Conservation (phyloP, 2,797 vertebrate genomes). For the Carapus acus region DNA sequence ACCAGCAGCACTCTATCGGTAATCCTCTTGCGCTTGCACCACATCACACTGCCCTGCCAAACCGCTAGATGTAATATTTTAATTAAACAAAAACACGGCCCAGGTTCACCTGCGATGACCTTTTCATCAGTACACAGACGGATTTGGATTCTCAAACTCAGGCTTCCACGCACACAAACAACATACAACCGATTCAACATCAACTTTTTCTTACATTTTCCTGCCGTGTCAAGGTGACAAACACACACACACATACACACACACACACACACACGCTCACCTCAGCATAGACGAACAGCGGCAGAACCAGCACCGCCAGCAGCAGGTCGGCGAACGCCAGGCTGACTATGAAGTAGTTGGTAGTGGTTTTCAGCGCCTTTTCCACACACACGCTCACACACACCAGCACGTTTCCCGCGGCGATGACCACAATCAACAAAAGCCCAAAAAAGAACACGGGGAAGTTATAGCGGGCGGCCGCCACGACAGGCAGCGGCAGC, state of each 20-base stretch:
- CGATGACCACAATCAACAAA: conserved; percentile 79
- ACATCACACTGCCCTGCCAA: not conserved
- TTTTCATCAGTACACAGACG: not conserved
- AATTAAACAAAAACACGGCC: not conserved
- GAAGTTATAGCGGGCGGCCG: conserved; percentile 60
- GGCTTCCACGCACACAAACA: not conserved
- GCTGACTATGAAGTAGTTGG: conserved; percentile 95
- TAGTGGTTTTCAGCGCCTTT: conserved; percentile 88
- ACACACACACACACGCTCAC: too few relatives aligned
- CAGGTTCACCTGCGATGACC: not conserved
- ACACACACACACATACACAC: too few relatives aligned
- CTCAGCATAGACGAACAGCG: conserved; percentile 82
- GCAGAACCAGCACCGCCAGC: conserved; percentile 86
- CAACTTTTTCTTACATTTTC: too few relatives aligned
- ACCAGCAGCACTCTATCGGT: conserved; percentile 1
- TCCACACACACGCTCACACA: conserved; percentile 87
- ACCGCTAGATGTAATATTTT: conserved; percentile 6
- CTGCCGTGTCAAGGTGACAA: too few relatives aligned
- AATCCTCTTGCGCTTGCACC: conserved; percentile 35
- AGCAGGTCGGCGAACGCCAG: conserved; percentile 87
- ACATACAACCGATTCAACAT: too few relatives aligned
- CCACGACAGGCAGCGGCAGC: conserved; percentile 6
- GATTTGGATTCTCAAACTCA: conserved; percentile 6
- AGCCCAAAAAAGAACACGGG: conserved; percentile 77
- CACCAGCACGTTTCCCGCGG: conserved; percentile 85